phyloP scores from a whole-genome alignment of 2,797 vertebrate species.

The Eremophila alpestris region DNA sequence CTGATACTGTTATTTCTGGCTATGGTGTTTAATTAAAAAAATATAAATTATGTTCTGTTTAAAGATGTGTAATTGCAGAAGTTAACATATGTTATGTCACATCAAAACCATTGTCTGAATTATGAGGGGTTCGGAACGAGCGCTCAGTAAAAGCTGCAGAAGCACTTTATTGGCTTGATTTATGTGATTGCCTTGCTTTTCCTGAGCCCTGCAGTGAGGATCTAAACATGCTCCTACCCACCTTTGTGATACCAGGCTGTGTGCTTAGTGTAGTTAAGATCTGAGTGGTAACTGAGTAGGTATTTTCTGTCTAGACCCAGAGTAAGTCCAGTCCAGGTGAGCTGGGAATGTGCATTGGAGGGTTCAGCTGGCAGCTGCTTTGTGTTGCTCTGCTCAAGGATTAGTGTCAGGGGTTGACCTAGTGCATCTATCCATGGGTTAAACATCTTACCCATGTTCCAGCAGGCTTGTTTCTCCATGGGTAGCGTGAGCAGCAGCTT shows the following conservation, averaged over 20 bases:
- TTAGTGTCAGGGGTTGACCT: background rate
- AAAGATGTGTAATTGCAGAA: conserved; percentile 50
- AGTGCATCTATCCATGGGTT: background rate
- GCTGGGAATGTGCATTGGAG: background rate
- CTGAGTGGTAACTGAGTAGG: background rate
- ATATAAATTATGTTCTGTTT: background rate
- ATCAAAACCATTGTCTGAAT: conserved; percentile 30
- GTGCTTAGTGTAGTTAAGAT: background rate
- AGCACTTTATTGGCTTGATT: conserved; percentile 14
- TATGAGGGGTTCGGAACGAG: background rate
- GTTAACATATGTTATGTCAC: conserved; percentile 58
- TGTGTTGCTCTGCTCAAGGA: background rate
- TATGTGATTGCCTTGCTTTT: background rate
- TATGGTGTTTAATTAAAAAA: conserved; percentile 5
- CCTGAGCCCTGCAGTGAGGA: background rate
- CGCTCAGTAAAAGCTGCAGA: background rate
- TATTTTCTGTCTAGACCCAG: background rate
- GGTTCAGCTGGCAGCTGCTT: background rate
- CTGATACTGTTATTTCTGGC: conserved; percentile 36
- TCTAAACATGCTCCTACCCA: background rate
- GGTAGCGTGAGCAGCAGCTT: background rate
- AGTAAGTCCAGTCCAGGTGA: background rate
- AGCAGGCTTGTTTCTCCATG: background rate
- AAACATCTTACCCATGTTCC: background rate
- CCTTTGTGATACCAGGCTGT: background rate